Evolutionary conservation across 2,888 invertebrate genomes (phyloP), one percentile per base, ranked within the genome.

Genomic region (Nymphalis c-album): DNA sequence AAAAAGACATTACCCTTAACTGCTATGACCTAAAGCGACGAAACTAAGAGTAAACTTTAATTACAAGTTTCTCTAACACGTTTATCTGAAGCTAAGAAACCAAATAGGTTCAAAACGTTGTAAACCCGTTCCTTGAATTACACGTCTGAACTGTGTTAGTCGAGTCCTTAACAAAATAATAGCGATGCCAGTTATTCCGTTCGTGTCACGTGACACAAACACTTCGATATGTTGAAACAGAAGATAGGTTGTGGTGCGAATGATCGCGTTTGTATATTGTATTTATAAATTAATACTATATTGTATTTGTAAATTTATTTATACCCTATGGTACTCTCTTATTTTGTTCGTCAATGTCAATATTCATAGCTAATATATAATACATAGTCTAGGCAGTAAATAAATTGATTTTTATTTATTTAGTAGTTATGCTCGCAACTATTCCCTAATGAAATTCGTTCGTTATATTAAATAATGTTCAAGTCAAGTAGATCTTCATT

Each of bases 151-250:
- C 75, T 74, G 70, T 74, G 76, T 78, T 76, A 78, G 76, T 75
- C 70, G 75, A 76, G 74, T 73, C 45, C 70, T 72, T 82, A 79
- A 83, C 80, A 75, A 81, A 82, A 82, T 84, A 83, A 83, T 74
- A 78, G 63, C 68, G 62, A 69, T 61, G 60, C 60, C 26, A 63
- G 67, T 48, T 55, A 69, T 69, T 59, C 63, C 60, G 50, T 60
- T 63, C 78, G 77, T 77, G 81, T 78, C 79, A 76, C 73, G 80
- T 85, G 85, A 85, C 81, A 74, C 77, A 77, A 82, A 85, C 85
- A 81, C 78, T 81, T 78, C 75, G 77, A 64, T 64, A 63, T 47
- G 31, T 69, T 60, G 78, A 53, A 31, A 65, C 31, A 31, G 51
- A 16, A n/a, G n/a, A 18, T 35, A 58, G 16, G 10, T 18, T 59